Percentiles rank a stretch among this genome's conserved stretches.
Evolutionary conservation across 2,888 invertebrate genomes (phyloP).

Genomic region (Epinotia ramella): DNA sequence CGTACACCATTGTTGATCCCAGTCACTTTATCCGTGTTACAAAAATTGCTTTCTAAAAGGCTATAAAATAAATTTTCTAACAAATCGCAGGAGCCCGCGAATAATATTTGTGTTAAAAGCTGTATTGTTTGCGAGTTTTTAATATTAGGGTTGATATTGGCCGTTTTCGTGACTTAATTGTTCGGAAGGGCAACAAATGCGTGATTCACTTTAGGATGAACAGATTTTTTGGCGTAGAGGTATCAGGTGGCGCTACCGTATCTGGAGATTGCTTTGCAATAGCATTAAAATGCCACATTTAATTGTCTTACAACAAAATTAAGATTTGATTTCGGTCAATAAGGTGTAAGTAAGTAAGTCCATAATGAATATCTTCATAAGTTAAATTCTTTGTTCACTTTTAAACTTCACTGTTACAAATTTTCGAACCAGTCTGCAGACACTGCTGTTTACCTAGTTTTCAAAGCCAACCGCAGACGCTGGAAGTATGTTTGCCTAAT

Average conservation of each 20-base stretch:
- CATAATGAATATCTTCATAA: too few relatives aligned
- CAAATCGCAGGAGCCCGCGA: constrained; percentile 55
- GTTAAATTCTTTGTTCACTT: neutral
- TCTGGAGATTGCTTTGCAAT: constrained; percentile 54
- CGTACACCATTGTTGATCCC: constrained; percentile 69
- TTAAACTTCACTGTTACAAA: neutral
- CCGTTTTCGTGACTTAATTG: constrained; percentile 40
- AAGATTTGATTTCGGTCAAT: constrained; percentile 21
- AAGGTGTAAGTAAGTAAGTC: constrained; percentile 27
- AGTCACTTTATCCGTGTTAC: constrained; percentile 71
- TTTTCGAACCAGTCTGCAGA: neutral
- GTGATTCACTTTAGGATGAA: constrained; percentile 55
- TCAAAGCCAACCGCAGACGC: neutral
- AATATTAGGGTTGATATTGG: constrained; percentile 31
- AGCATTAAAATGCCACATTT: constrained; percentile 52
- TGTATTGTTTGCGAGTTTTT: constrained; percentile 45
- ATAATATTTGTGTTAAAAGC: constrained; percentile 54
- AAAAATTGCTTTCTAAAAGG: constrained; percentile 58
- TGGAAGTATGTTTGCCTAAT: constrained; percentile 13
- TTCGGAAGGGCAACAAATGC: constrained; percentile 47
- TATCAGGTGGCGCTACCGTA: constrained; percentile 54
- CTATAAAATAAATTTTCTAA: constrained; percentile 57
- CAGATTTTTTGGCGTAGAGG: constrained; percentile 50
- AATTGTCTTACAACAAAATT: constrained; percentile 46
- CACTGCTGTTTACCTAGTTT: constrained; percentile 5